Evolutionary conservation across 2,113 vertebrate genomes (phyloP), one percentile per base, ranked within the genome.

Genomic region (Lamprotornis superbus): DNA sequence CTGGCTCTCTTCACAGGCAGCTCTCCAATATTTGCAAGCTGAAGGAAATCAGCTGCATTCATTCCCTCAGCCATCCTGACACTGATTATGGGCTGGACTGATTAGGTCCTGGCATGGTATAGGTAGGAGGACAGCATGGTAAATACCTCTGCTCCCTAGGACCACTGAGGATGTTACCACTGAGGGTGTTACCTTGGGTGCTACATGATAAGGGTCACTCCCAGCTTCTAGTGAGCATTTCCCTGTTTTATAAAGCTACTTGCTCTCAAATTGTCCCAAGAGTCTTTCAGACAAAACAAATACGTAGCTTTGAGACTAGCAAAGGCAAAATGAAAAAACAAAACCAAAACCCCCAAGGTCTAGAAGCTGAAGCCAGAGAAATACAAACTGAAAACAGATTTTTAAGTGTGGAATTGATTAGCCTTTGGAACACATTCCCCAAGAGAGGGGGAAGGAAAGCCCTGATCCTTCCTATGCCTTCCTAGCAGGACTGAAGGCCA

Each of bases 331-430:
- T 56, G 15, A 56, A 59, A 55, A 59, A 59, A 73, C 7, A 73
- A 65, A 47, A 85, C 8, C 9, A 52, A 60, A 79, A 59, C 17
- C 19, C 14, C 39, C 31, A 70, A 69, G 55, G 16, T 69, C 74
- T 92, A 75, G 61, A 87, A 95, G 53, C 61, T 95, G 87, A 85
- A 95, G 74, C 65, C 80, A 95, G 61, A 87, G 73, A 94, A 95
- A 87, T 68, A 60, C 25, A 93, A 96, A 96, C 87, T 85, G 89
- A 87, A 94, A 95, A 11, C 94, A 94, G 89, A 95, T 94, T 95
- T 93, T 44, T 75, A 60, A 91, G 77, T 79, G 74, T 95, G 96
- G 94, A 94, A 89, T 44, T 93, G 69, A 97, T 97, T 95, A 97
- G 74, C 31, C 46, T 94, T 87, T 95, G 94, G 83, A 96, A 79